Evolutionary conservation across 1,140 invertebrate genomes (phyloP), one percentile per base, ranked within the genome.

Genomic region (Heliconius nattereri): DNA sequence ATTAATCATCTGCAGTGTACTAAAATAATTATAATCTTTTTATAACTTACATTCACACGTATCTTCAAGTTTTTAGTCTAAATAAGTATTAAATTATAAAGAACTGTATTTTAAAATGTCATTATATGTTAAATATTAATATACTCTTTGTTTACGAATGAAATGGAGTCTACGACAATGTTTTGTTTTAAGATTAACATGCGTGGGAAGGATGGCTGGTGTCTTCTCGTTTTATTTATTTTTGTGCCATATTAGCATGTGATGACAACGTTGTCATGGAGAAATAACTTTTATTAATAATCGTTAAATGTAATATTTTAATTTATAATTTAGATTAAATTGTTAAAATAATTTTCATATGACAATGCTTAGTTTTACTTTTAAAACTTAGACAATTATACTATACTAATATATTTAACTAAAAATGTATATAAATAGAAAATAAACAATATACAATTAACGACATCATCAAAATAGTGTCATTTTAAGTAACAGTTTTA

Each of bases 401-500:
- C 23, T n/a, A n/a, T 0, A 23, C 1, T 57, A 23, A 57, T 57
- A 26, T 13, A 23, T 9, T n/a, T 66, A 3, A 6, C 11, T 29
- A 29, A 66, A 60, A 66, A 66, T 66, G 2, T 26, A 66, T 23
- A 66, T 66, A 26, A 60, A 60, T 19, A 5, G 3, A 29, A 57
- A 57, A 23, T 3, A 23, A 57, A 32, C 7, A 20, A 8, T 37
- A 35, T 37, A 72, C 19, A 52, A 8, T 52, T 0, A 32, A 35
- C 1, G 13, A 76, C 52, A 29, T 8, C 13, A 78, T 52, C 9
- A 11, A 29, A 60, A 23, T 54, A n/a, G 23, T 45, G 49, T 80
- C 70, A 76, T n/a, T 75, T 40, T 75, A 45, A 75, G 20, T 75
- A 57, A 75, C 52, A 76, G 40, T 81, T 74, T 71, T 45, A 26